Base-by-base conservation (phyloP, 2,797 vertebrate species). In the Allobates femoralis region DNA sequence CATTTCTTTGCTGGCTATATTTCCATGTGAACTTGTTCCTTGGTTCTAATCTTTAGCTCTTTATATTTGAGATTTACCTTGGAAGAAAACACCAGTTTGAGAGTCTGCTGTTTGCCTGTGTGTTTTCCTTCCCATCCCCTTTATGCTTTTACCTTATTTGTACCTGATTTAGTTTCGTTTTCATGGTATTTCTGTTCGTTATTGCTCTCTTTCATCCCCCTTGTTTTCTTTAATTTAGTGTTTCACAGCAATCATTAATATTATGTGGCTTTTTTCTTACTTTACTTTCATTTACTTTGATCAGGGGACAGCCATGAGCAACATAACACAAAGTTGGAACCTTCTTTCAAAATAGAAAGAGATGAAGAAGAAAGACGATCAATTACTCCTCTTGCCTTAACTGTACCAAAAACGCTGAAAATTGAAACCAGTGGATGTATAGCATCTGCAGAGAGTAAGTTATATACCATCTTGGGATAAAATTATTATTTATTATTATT, bases 391-490 rank as follows among this genome's bases (percentile, higher is more conserved):
- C 67, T 37, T 19, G 58, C 67, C n/a, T 16, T 41, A 32, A 28
- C 16, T 19, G 14, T 30, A 28, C 23, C 76, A 51, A 55, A 21
- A 67, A 41, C 23, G 32, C 67, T 74, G 12, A 69, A 50, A 75
- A 53, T 5, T 41, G n/a, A 71, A 21, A 30, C 56, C 71, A 69
- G 23, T 75, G n/a, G 41, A 80, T 50, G 32, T 46, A 23, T 51
- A 34, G 51, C 19, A 16, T 26, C 56, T 62, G 3, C 41, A 62
- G 69, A 81, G 14, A 66, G 86, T 88, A 60, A 85, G 86, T 50
- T 19, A 55, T 34, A 7, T 41, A 23, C 32, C 16, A 12, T 21
- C 19, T 41, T 23, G 37, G 18, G 66, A 7, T 21, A 10, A 67
- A 69, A 34, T n/a, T n/a, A n/a, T n/a, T n/a, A n/a, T n/a, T n/a